Base-by-base conservation (phyloP, 2,888 invertebrate species). In the Epinotia nisella region DNA sequence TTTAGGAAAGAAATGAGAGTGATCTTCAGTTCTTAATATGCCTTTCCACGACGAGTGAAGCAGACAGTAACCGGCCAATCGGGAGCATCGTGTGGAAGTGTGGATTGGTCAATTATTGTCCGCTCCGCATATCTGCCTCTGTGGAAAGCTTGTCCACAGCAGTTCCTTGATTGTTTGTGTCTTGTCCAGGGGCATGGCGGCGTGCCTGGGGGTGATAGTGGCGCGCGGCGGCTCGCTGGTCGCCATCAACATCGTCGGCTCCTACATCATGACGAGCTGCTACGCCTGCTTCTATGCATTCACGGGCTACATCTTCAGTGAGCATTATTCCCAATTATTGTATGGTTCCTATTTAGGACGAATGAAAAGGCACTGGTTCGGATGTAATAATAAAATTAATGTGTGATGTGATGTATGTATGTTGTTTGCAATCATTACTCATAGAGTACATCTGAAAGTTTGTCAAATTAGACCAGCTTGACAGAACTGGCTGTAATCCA, bases 201-300 rank as follows among this genome's bases (percentile, higher is more conserved):
- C 87, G 0, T 87, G 86, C 56, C 76, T 87, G 7, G 82, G 82
- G 0, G 83, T 87, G 70, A 84, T 88, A 82, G 85, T 87, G 39
- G 87, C 86, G 0, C 82, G 88, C 0, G 70, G 73, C 29, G 83
- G 86, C 64, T 80, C 84, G 0, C 77, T 87, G 5, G 76, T 75
- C 0, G 86, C 85, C 0, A 83, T 81, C 71, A 82, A 83, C 71
- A 41, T 87, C 0, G 77, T 88, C 0, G 87, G 87, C 1, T 78
- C 81, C 29, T 84, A 76, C 76, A 79, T 88, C 65, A 79, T 82
- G 79, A 69, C 82, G 0, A 78, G 85, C 70, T 87, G 88, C 70
- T 55, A 71, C 1, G 35, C 70, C 11, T 85, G 84, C 68, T 83
- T 88, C 76, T 85, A 83, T 62, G 58, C 75, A 3, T 82, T 81